A percentile compares a stretch with the other conserved stretches of the same genome.
Evolutionary conservation across 2,888 invertebrate genomes (phyloP).

Genomic region (Melitaea athalia): DNA sequence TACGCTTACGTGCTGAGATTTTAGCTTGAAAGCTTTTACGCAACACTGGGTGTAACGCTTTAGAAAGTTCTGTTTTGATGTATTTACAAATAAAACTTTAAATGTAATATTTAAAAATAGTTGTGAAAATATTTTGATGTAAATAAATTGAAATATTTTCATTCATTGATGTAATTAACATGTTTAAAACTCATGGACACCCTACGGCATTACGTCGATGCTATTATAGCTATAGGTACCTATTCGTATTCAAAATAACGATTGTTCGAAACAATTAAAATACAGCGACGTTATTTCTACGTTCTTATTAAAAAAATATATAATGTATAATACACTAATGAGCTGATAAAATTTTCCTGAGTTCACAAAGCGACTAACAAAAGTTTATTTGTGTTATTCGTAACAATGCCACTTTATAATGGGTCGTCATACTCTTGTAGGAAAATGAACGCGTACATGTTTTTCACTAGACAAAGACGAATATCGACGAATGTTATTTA

Average conservation of each 20-base stretch:
- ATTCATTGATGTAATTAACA: not conserved
- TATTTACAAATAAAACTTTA: not conserved
- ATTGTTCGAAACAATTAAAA: constrained; percentile 15
- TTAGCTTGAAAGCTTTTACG: constrained; percentile 10
- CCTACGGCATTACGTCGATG: constrained; percentile 3
- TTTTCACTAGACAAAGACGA: constrained; percentile 10
- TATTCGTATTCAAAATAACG: constrained; percentile 11
- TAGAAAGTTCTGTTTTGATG: not conserved
- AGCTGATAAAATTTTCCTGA: constrained; percentile 33
- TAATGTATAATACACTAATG: constrained; percentile 23
- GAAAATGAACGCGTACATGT: constrained; percentile 3
- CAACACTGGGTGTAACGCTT: not conserved
- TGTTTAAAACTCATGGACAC: constrained; percentile 1
- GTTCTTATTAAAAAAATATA: constrained; percentile 15
- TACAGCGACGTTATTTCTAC: constrained; percentile 3
- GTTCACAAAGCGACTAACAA: constrained; percentile 23
- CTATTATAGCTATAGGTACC: constrained; percentile 9
- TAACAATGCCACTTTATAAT: constrained; percentile 24
- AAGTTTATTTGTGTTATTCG: constrained; percentile 20
- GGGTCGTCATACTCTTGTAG: constrained; percentile 7
- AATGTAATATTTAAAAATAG: not conserved
- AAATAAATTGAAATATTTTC: not conserved
- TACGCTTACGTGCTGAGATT: not conserved
- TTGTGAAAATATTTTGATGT: not conserved
- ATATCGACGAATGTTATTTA: constrained; percentile 12